Evolutionary conservation across 1,140 invertebrate genomes (phyloP).

Genomic region (Leucophenga varia): DNA sequence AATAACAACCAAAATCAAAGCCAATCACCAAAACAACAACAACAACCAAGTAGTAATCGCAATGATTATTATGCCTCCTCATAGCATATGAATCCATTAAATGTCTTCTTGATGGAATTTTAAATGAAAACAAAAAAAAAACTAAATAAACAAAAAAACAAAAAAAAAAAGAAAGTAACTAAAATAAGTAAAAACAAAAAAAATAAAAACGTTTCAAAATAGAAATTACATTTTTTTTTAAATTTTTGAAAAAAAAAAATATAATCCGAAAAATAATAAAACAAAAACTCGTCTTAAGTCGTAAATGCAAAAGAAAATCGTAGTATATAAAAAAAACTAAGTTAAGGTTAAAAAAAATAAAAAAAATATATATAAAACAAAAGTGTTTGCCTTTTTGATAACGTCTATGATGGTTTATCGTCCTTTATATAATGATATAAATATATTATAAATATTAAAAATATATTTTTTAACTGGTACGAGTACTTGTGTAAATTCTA

Average conservation of each 20-base stretch:
- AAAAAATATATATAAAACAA: too few species aligned
- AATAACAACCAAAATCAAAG: too few species aligned
- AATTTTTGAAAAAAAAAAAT: slow-evolving; percentile 35
- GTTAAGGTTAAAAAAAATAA: too few species aligned
- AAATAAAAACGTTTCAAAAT: slow-evolving; percentile 1
- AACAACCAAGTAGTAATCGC: slow-evolving; percentile 18
- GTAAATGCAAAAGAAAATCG: too few species aligned
- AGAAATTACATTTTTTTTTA: slow-evolving; percentile 20
- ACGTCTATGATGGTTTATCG: slow-evolving; percentile 43
- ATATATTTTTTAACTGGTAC: too few species aligned
- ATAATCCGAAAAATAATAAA: slow-evolving; percentile 22
- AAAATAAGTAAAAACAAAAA: slow-evolving; percentile 19
- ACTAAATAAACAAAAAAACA: slow-evolving; percentile 1
- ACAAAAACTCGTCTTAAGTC: too few species aligned
- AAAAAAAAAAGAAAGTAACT: slow-evolving; percentile 20
- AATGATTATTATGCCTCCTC: slow-evolving; percentile 27
- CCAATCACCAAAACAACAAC: slow-evolving; percentile 24
- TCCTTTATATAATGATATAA: slow-evolving; percentile 22
- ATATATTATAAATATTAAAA: too few species aligned
- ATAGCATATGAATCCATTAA: slow-evolving; percentile 37
- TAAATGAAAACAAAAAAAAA: slow-evolving; percentile 12
- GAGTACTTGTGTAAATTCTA: too few species aligned
- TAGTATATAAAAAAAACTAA: too few species aligned
- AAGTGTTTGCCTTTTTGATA: slow-evolving; percentile 42
- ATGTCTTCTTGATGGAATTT: slow-evolving; percentile 48